phyloP scores from a whole-genome alignment of 2,113 vertebrate species.

The Coptodon bakossiorum region DNA sequence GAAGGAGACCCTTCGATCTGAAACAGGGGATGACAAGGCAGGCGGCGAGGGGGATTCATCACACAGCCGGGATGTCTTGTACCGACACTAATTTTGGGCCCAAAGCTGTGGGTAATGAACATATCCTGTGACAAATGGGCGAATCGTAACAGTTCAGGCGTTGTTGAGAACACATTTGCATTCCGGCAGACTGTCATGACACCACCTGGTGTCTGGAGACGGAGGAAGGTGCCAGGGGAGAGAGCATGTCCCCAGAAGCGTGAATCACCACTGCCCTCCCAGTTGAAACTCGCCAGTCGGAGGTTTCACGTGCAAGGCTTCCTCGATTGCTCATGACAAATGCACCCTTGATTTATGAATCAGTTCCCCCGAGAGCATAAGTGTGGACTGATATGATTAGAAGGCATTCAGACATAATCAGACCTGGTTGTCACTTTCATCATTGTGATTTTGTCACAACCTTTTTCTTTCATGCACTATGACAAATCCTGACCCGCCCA shows the following conservation, averaged over 20 bases:
- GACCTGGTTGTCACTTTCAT: constrained; percentile 9
- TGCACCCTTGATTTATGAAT: constrained; percentile 3
- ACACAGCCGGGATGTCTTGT: constrained; percentile 70
- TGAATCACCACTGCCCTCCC: constrained; percentile 19
- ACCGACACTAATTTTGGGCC: constrained; percentile 73
- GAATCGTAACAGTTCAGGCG: constrained; percentile 55
- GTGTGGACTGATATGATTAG: constrained; percentile 8
- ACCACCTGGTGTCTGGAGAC: constrained; percentile 74
- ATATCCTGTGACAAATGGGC: constrained; percentile 72
- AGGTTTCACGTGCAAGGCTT: not conserved
- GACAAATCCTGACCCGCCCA: not conserved
- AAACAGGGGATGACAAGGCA: constrained; percentile 44
- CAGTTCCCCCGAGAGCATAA: not conserved
- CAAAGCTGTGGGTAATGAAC: constrained; percentile 74
- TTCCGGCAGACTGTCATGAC: constrained; percentile 66
- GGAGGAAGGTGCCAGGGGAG: constrained; percentile 15
- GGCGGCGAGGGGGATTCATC: constrained; percentile 66
- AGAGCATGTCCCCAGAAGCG: constrained; percentile 36
- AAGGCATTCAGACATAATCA: constrained; percentile 7
- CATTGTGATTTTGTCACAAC: not conserved
- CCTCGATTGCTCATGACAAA: not conserved
- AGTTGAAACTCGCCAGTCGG: not conserved
- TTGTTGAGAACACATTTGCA: constrained; percentile 69
- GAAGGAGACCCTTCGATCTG: constrained; percentile 38
- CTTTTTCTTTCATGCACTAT: not conserved